phyloP scores from a whole-genome alignment of 64 coral and sea anemone genomes.

The Platygyra sinensis region DNA sequence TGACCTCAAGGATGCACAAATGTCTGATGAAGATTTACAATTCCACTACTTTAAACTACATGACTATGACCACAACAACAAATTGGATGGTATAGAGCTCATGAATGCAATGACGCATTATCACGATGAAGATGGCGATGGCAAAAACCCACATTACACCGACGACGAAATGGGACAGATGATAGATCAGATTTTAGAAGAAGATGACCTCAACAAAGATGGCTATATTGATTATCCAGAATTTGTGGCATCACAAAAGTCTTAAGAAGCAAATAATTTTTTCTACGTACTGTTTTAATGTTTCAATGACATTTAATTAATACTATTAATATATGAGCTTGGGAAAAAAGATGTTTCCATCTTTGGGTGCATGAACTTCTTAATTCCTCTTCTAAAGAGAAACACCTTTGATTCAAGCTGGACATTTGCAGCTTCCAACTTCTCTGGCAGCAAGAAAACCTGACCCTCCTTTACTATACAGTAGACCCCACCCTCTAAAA shows the following conservation, averaged over 20 bases:
- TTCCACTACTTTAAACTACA: constrained; percentile 99
- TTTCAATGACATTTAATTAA: background rate
- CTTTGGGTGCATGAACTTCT: too few species aligned
- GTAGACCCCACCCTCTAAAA: too few species aligned
- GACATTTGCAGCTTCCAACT: too few species aligned
- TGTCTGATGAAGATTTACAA: constrained; percentile 95
- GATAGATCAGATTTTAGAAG: constrained; percentile 96
- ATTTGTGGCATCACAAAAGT: constrained; percentile 96
- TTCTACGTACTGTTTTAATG: background rate
- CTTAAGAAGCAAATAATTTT: constrained; percentile 21
- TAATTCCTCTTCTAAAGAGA: too few species aligned
- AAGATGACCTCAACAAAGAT: constrained; percentile 98
- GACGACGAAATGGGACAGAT: constrained; percentile 91
- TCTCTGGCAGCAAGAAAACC: too few species aligned
- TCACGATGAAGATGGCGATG: constrained; percentile 84
- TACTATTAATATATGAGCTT: too few species aligned
- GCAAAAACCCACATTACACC: constrained; percentile 49
- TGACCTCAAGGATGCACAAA: constrained; percentile 93
- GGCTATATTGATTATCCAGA: constrained; percentile 99
- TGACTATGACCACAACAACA: constrained; percentile 93
- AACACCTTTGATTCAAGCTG: too few species aligned
- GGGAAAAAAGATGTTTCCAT: too few species aligned
- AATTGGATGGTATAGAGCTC: constrained; percentile 96
- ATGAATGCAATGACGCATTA: constrained; percentile 99
- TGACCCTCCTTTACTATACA: too few species aligned